Evolutionary conservation across 2,888 invertebrate species (phyloP).

Genomic region (Chloromyia formosa): DNA sequence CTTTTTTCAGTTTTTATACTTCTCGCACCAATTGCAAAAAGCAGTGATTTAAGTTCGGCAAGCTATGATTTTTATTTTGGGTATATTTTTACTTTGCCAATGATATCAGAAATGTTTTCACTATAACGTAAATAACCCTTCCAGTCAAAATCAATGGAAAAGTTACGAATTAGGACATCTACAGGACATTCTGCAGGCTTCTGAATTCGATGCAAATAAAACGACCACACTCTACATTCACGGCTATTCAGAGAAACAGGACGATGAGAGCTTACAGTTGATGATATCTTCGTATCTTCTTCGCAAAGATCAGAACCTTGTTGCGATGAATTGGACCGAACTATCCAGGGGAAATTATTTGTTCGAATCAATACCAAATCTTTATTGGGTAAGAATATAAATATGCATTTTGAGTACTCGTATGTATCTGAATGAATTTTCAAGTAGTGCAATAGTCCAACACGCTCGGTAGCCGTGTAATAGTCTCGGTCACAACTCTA

Average conservation of each 20-base stretch:
- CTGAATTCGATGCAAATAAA: not conserved
- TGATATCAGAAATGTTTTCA: too few relatives aligned
- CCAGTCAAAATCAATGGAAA: not conserved
- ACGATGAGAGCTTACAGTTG: constrained; percentile 7
- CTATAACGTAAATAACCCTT: not conserved
- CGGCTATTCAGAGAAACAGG: constrained; percentile 14
- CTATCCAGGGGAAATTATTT: constrained; percentile 23
- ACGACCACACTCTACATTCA: constrained; percentile 26
- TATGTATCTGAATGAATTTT: not conserved
- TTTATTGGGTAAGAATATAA: constrained; percentile 7
- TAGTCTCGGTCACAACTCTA: too few relatives aligned
- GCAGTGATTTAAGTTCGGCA: not conserved
- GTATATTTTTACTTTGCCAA: constrained; percentile 8
- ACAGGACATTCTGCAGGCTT: not conserved
- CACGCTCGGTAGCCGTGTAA: too few relatives aligned
- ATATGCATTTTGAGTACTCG: too few relatives aligned
- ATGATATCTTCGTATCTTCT: constrained; percentile 5
- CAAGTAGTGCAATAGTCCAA: too few relatives aligned
- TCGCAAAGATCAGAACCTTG: constrained; percentile 3
- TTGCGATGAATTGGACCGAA: constrained; percentile 20
- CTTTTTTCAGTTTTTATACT: too few relatives aligned
- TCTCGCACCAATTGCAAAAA: too few relatives aligned
- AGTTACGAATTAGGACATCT: not conserved
- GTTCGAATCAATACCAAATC: not conserved
- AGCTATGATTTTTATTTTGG: constrained; percentile 20